Evolutionary conservation across 2,888 invertebrate genomes (phyloP), one percentile per base, ranked within the genome.

Genomic region (Leptopilina drosophilae): DNA sequence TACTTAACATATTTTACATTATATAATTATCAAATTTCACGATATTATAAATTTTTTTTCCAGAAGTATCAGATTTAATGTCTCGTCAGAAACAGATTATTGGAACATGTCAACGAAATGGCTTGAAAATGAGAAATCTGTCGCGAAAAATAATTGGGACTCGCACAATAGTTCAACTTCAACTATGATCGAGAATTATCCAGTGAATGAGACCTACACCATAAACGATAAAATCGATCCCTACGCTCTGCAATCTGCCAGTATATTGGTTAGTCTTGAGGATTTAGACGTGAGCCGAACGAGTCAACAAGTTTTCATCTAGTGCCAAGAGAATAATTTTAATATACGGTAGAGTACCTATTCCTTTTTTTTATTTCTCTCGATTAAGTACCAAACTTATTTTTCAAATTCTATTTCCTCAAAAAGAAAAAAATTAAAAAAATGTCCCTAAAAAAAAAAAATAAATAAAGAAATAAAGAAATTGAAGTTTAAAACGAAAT

Each of bases 101-200:
- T 88, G 89, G 67, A 89, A 86, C 62, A 88, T 91, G 87, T 87
- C 89, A 59, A 87, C 88, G 53, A 91, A 91, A 82, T 91, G 91
- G 91, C 83, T 90, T 40, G 89, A 88, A 66, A 91, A 91, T 53
- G 89, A 89, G 64, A 90, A 90, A 26, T 91, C 91, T 4, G 90
- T 90, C 62, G 90, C 90, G 82, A 73, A 40, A n/a, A 91, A 91
- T 80, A 91, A 91, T 64, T 91, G 91, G 49, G 91, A 91, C 81
- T 91, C 91, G 20, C 91, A 91, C 76, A 91, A 90, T 79, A 91
- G 91, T 78, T 90, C 90, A 49, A 89, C 90, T n/a, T 91, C 91
- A 9, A 91, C 90, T 82, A 89, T 90, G 26, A 91, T 91, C 90
- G 90, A 89, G 53, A 91, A 91, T 85, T 91, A 91, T 79, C 88